Evolutionary conservation across 2,113 vertebrate species (phyloP).

Genomic region (Pseudorasbora parva): DNA sequence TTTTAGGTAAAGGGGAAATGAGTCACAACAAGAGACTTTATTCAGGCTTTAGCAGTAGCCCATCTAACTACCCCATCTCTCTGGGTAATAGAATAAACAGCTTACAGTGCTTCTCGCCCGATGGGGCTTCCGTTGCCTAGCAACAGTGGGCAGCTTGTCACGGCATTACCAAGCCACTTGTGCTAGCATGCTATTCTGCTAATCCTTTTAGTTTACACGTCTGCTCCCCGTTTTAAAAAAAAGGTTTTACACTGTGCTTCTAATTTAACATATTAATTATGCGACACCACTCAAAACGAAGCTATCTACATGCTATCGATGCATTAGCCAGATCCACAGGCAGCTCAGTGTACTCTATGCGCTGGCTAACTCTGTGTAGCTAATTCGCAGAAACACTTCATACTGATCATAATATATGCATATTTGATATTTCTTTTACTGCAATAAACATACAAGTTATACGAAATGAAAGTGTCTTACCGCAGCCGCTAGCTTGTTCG

Average conservation of each 20-base stretch:
- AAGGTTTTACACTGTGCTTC: not conserved
- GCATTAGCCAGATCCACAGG: not conserved
- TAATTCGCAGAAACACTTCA: not conserved
- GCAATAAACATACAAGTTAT: not conserved
- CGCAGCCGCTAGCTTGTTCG: not conserved
- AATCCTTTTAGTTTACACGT: slow-evolving; percentile 54
- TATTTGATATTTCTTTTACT: not conserved
- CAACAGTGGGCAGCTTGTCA: slow-evolving; percentile 68
- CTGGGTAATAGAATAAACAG: slow-evolving; percentile 75
- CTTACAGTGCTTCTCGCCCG: slow-evolving; percentile 60
- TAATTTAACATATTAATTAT: not conserved
- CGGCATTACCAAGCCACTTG: slow-evolving; percentile 58
- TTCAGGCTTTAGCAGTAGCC: not conserved
- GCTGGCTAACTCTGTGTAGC: not conserved
- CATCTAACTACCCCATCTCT: slow-evolving; percentile 40
- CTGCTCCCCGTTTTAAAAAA: not conserved
- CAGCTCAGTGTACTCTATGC: not conserved
- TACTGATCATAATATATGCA: not conserved
- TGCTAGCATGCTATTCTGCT: slow-evolving; percentile 58
- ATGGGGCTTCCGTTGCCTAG: slow-evolving; percentile 71
- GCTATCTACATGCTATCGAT: not conserved
- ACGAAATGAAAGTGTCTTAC: slow-evolving; percentile 16
- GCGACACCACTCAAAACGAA: not conserved
- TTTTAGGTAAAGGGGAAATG: not conserved
- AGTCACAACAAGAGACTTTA: not conserved